Percentiles rank a stretch among this genome's conserved stretches.
These are phyloP conservation scores for Isoperla grammatica DNA, from an alignment of 2,888 invertebrate species.

Conservation along the genomic window DNA sequence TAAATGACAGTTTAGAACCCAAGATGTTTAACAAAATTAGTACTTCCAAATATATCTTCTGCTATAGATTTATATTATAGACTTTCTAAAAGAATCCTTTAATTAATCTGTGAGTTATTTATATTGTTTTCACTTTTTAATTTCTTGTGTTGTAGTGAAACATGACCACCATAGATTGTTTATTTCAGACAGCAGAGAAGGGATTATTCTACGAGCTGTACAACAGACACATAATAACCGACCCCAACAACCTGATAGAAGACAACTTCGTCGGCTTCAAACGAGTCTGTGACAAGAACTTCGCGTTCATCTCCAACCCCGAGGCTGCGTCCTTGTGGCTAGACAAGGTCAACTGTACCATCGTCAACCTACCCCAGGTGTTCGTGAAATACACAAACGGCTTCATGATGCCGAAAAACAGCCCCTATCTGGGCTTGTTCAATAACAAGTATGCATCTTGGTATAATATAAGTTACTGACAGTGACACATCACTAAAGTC, in stretches of 20 bases:
- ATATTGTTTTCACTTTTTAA: too few relatives aligned
- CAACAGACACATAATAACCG: not conserved
- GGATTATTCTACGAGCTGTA: slow-evolving; percentile 2
- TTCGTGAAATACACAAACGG: slow-evolving; percentile 9
- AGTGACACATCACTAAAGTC: too few relatives aligned
- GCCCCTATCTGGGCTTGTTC: slow-evolving; percentile 6
- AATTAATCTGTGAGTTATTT: too few relatives aligned
- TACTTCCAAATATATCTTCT: too few relatives aligned
- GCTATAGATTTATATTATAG: too few relatives aligned
- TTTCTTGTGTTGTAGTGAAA: too few relatives aligned
- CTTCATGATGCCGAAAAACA: slow-evolving; percentile 1
- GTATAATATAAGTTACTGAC: too few relatives aligned
- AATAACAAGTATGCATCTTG: slow-evolving; percentile 1
- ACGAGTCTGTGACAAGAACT: not conserved
- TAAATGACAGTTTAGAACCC: too few relatives aligned
- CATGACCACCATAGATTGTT: too few relatives aligned
- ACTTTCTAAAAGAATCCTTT: too few relatives aligned
- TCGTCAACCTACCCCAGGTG: slow-evolving; percentile 6
- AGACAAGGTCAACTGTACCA: not conserved
- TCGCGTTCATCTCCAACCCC: slow-evolving; percentile 10
- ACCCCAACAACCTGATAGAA: slow-evolving; percentile 7
- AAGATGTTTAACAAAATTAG: too few relatives aligned
- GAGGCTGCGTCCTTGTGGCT: slow-evolving; percentile 6
- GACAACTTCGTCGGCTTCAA: not conserved
- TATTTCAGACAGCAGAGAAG: slow-evolving; percentile 6